These are phyloP conservation scores for Pseudococcus longispinus DNA, from an alignment of 2,888 invertebrate species.

Conservation along the genomic window DNA sequence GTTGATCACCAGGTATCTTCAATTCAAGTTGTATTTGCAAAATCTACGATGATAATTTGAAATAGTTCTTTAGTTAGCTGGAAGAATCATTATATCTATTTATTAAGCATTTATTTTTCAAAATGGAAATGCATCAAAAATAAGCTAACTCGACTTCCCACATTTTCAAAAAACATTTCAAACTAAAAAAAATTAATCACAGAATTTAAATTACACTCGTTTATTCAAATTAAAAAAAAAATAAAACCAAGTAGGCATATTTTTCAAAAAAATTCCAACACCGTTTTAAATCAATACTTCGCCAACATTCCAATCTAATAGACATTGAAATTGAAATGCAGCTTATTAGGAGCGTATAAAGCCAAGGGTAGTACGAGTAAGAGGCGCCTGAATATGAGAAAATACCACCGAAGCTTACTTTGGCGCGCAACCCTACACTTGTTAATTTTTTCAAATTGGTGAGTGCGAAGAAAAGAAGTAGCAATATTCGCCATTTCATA, in stretches of 20 bases:
- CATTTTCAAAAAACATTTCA: too few species aligned
- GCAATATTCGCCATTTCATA: not conserved
- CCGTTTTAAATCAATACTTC: not conserved
- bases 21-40: too few species aligned
- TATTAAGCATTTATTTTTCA: too few species aligned
- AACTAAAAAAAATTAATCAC: too few species aligned
- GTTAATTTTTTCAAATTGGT: slow-evolving; percentile 6
- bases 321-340: slow-evolving; percentile 11
- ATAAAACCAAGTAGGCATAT: not conserved
- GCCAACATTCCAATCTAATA: slow-evolving; percentile 3
- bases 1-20: too few species aligned
- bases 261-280: not conserved
- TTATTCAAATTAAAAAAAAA: too few species aligned
- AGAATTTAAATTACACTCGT: too few species aligned
- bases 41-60: too few species aligned
- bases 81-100: too few species aligned
- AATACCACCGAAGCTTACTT: not conserved
- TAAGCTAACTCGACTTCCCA: too few species aligned
- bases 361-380: not conserved
- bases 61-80: too few species aligned
- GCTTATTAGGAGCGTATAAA: not conserved
- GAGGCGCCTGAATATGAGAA: not conserved
- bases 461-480: not conserved
- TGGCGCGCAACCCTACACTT: not conserved
- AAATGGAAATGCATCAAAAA: too few species aligned